Evolutionary conservation across 1,140 invertebrate genomes (phyloP).

Genomic region (Bacillus rossius): DNA sequence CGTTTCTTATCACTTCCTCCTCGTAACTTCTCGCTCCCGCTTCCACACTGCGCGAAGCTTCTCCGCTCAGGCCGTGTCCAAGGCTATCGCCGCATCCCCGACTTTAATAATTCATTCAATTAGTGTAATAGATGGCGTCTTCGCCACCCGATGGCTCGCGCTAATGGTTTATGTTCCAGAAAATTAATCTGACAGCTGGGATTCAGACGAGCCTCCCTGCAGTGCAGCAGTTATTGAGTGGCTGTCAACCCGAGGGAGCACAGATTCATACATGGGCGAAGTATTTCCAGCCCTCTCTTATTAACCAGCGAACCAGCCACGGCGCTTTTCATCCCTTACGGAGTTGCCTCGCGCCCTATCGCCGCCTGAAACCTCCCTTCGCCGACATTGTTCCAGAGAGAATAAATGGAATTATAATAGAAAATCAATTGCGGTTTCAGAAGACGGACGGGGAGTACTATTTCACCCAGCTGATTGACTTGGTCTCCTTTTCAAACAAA

Average conservation of each 20-base stretch:
- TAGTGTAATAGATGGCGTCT: constrained; percentile 7
- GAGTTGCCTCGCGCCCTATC: neutral
- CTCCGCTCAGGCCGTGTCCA: too few relatives aligned
- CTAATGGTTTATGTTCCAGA: constrained; percentile 8
- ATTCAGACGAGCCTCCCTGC: too few relatives aligned
- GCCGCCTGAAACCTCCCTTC: neutral
- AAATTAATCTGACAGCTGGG: neutral
- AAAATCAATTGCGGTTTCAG: constrained; percentile 13
- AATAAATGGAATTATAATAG: constrained; percentile 21
- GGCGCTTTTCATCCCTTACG: too few relatives aligned
- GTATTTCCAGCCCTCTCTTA: too few relatives aligned
- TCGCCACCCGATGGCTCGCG: neutral
- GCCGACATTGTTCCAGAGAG: neutral
- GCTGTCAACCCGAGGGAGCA: neutral
- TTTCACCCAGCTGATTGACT: constrained; percentile 10
- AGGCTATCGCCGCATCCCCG: neutral
- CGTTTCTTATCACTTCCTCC: too few relatives aligned
- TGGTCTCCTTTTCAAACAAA: constrained; percentile 8
- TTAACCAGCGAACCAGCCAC: too few relatives aligned
- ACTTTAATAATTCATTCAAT: constrained; percentile 15
- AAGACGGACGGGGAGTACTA: constrained; percentile 3
- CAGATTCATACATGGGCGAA: neutral
- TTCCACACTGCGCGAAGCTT: too few relatives aligned
- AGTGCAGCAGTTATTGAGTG: too few relatives aligned
- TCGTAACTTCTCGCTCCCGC: too few relatives aligned